phyloP scores from a whole-genome alignment of 2,113 vertebrate species.

The Piprites chloris region DNA sequence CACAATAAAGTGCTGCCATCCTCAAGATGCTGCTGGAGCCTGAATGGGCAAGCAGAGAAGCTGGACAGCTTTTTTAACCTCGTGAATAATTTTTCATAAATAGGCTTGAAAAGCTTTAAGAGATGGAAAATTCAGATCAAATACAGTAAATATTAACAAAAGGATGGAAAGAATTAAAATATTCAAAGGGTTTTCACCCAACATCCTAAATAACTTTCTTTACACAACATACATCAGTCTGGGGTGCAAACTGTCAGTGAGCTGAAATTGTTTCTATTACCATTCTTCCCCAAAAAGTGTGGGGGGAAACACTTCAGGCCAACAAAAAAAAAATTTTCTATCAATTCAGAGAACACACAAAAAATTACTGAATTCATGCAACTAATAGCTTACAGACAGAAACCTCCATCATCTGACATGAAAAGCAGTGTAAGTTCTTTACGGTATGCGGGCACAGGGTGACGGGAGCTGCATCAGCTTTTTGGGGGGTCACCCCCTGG shows the following conservation, averaged over 20 bases:
- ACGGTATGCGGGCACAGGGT: rapidly evolving
- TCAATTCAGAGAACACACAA: background rate
- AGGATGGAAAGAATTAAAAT: background rate
- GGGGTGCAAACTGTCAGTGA: background rate
- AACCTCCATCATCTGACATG: background rate
- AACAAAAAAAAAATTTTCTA: background rate
- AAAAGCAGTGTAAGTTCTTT: background rate
- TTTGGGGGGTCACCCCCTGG: background rate
- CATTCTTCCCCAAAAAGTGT: background rate
- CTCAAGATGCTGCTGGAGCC: background rate
- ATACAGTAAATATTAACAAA: background rate
- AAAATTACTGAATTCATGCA: background rate
- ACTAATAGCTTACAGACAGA: background rate
- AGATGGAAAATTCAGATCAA: background rate
- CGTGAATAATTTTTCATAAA: background rate
- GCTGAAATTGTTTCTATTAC: background rate
- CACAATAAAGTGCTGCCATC: background rate
- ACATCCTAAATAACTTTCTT: background rate
- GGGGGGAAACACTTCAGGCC: background rate
- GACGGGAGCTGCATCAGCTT: background rate
- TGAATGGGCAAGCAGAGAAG: background rate
- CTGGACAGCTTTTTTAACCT: background rate
- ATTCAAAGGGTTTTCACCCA: background rate
- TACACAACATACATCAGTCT: no score
- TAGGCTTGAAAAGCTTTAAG: background rate